phyloP scores from a whole-genome alignment of 2,888 invertebrate genomes.

The Mythimna lalbum region DNA sequence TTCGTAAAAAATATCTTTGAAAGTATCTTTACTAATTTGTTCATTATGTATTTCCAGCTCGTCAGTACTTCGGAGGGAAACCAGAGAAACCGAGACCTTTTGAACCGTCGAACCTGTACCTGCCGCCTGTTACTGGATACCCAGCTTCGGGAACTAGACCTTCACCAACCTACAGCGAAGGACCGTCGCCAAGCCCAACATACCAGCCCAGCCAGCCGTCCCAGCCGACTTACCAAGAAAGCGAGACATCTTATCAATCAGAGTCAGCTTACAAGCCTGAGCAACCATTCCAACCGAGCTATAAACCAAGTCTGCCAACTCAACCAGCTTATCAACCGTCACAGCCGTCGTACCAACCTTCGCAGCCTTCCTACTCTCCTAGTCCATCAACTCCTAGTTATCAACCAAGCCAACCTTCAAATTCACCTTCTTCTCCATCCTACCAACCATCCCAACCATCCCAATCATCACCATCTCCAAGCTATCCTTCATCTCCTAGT shows the following conservation, averaged over 20 bases:
- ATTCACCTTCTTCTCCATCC: constrained; percentile 57
- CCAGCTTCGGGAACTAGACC: constrained; percentile 84
- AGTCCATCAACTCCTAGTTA: constrained; percentile 69
- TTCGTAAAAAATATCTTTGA: not conserved
- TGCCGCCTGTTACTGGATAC: constrained; percentile 83
- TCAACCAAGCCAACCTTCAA: constrained; percentile 64
- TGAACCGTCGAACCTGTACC: constrained; percentile 86
- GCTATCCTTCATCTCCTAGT: constrained; percentile 55
- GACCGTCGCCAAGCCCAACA: constrained; percentile 74
- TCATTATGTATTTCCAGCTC: constrained; percentile 87
- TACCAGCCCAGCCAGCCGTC: constrained; percentile 63
- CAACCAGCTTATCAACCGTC: constrained; percentile 66
- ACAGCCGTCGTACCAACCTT: constrained; percentile 61
- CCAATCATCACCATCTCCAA: constrained; percentile 67
- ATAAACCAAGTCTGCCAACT: constrained; percentile 53
- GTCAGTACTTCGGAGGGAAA: constrained; percentile 92
- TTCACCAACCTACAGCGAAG: constrained; percentile 83
- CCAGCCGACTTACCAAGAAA: constrained; percentile 65
- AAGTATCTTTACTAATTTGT: constrained; percentile 29
- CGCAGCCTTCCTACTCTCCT: constrained; percentile 74
- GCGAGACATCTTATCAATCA: constrained; percentile 58
- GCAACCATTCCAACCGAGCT: constrained; percentile 59
- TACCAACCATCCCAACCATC: constrained; percentile 70
- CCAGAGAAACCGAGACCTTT: constrained; percentile 94
- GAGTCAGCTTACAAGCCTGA: constrained; percentile 53